Percentiles rank a stretch among this genome's conserved stretches.
phyloP scores from a whole-genome alignment of 2,113 vertebrate species.

The Ciconia maguari region DNA sequence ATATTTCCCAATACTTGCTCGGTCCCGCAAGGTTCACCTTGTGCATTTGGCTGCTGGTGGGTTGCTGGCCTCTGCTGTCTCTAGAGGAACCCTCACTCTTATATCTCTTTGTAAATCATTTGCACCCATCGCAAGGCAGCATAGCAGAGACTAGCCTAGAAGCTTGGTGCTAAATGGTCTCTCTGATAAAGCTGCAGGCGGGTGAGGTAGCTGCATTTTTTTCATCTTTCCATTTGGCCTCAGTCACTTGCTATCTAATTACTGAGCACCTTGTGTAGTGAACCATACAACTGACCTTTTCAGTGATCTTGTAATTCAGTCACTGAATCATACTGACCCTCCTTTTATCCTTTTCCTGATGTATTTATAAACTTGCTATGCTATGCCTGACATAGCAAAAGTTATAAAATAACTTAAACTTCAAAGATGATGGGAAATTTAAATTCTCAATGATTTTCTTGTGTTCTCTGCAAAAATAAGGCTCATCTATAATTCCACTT shows the following conservation, averaged over 20 bases:
- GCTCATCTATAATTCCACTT: not conserved
- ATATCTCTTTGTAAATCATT: not conserved
- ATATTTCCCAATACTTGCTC: not conserved
- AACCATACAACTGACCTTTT: not conserved
- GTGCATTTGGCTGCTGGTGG: not conserved
- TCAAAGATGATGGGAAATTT: not conserved
- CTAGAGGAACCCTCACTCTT: not conserved
- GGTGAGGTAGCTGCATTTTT: not conserved
- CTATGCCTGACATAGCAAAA: not conserved
- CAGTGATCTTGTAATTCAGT: not conserved
- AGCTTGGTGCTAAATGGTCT: not conserved
- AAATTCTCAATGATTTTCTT: not conserved
- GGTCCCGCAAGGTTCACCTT: not conserved
- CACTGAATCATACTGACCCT: not conserved
- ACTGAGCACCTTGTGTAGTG: not conserved
- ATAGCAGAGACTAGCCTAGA: not conserved
- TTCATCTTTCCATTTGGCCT: not conserved
- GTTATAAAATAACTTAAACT: not conserved
- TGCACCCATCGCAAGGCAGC: accelerated
- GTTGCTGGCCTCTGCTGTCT: not conserved
- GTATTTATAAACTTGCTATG: not conserved
- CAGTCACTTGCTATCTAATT: not conserved
- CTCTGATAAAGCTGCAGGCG: not conserved
- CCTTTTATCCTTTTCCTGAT: not conserved
- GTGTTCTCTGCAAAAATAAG: not conserved